Evolutionary conservation across 2,113 vertebrate genomes (phyloP).

Genomic region (Cynocephalus volans): DNA sequence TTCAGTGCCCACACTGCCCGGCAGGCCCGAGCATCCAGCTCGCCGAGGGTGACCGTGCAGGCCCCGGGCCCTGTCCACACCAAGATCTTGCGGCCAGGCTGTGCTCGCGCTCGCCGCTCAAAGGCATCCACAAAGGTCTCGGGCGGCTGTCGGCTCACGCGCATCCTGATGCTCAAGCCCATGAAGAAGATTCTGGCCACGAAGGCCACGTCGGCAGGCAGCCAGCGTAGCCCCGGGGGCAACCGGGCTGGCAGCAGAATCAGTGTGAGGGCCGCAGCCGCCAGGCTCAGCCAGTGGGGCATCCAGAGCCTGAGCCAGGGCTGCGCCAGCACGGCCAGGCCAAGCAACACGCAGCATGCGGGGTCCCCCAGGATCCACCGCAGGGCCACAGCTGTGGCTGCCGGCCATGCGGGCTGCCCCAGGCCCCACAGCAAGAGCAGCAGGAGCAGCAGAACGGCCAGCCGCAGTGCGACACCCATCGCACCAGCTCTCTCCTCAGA

Average conservation of each 20-base stretch:
- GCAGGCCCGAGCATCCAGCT: constrained; percentile 67
- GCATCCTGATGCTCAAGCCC: fast-evolving
- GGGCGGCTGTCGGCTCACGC: not conserved
- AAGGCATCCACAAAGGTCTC: constrained; percentile 73
- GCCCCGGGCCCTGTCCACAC: not conserved
- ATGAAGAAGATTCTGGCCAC: fast-evolving
- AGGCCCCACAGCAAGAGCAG: not conserved
- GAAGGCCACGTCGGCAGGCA: constrained; percentile 37
- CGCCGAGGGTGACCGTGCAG: not conserved
- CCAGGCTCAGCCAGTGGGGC: constrained; percentile 44
- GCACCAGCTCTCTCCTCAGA: not conserved
- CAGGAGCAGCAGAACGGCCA: not conserved
- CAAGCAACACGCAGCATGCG: not conserved
- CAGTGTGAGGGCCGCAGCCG: fast-evolving
- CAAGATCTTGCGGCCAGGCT: not conserved
- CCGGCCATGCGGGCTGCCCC: not conserved
- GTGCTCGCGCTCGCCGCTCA: not conserved
- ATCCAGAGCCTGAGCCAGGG: constrained; percentile 60
- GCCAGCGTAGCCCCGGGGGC: constrained; percentile 61
- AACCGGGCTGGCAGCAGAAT: not conserved
- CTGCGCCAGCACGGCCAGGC: not conserved
- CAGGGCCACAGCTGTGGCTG: not conserved
- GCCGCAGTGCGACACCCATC: not conserved
- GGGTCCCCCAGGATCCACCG: constrained; percentile 73
- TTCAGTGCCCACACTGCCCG: constrained; percentile 71